phyloP scores from a whole-genome alignment of 2,797 vertebrate species.

The Siniperca scherzeri region DNA sequence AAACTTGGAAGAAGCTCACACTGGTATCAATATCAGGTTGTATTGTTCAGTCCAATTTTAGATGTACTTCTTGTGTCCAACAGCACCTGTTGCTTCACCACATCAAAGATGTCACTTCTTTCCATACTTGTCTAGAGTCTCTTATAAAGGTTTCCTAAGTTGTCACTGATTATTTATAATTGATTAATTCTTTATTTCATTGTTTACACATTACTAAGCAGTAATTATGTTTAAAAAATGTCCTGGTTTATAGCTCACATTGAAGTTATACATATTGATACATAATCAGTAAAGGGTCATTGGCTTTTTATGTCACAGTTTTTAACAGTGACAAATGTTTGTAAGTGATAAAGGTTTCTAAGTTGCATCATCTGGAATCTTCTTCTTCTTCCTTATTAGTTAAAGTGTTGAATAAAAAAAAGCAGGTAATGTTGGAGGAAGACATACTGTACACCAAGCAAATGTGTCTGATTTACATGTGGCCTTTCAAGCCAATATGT shows the following conservation, averaged over 20 bases:
- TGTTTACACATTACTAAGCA: neutral
- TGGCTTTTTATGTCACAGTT: neutral
- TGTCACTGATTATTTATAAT: neutral
- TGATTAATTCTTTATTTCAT: neutral
- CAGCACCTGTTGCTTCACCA: conserved; percentile 75
- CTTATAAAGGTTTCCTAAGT: neutral
- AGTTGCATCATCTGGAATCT: neutral
- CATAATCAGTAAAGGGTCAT: neutral
- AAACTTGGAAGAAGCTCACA: conserved; percentile 39
- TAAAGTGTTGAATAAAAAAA: neutral
- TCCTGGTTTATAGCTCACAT: neutral
- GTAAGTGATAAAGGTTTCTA: neutral
- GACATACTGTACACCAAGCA: neutral
- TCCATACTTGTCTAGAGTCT: conserved; percentile 25
- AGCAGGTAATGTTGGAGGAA: neutral
- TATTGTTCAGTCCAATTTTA: conserved; percentile 82
- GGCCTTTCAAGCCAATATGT: neutral
- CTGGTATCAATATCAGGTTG: conserved; percentile 56
- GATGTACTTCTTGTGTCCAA: conserved; percentile 62
- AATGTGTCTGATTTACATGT: neutral
- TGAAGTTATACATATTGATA: neutral
- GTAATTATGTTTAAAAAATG: neutral
- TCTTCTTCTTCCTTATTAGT: neutral
- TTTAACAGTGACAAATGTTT: neutral
- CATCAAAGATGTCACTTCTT: conserved; percentile 47